Evolutionary conservation across 1,140 invertebrate species (phyloP), one percentile per base, ranked within the genome.

Genomic region (Chlorops oryzae): DNA sequence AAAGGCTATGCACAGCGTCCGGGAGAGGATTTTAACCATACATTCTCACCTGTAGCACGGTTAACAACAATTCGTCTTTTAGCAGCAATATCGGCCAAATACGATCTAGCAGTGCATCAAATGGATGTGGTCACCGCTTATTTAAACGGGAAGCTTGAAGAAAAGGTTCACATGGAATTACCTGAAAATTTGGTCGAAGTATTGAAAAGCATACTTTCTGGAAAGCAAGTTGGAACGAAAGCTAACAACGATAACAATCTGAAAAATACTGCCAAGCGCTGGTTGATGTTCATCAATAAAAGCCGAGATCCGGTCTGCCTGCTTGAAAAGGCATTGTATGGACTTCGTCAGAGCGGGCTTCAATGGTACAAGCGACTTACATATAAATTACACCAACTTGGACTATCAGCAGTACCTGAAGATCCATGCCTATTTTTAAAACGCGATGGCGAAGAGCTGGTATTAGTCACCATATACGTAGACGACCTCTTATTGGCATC

Each of bases 321-420:
- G 18, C 32, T 75, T 10, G 63, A 60, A 21, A 74, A 70, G 52
- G 63, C 62, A 12, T 22, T 77, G 5, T 76, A 76, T 52, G 71
- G 70, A 3, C 47, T 77, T 6, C 73, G 75, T 52, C 73, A 78
- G 54, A 62, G 70, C 17, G 63, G 71, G n/a, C 51, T 65, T 22
- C 59, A 55, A 12, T 77, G 73, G 72, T 68, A 75, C 52, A 57
- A 67, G 15, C 54, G 54, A 23, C 51, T 49, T 15, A 51, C 50
- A 22, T 20, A 37, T 25, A 57, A 44, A 32, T 50, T 56, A 2
- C 27, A 53, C 15, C 39, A 55, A 22, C 21, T 59, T 7, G 50
- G 51, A 17, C n/a, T 54, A 5, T 44, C 51, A 7, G 10, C 57
- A 18, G 50, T 52, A 10, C 40, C 54, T 24, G 44, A 38, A 15